phyloP scores from a whole-genome alignment of 2,797 vertebrate species.

The Hoplostethus mediterraneus region DNA sequence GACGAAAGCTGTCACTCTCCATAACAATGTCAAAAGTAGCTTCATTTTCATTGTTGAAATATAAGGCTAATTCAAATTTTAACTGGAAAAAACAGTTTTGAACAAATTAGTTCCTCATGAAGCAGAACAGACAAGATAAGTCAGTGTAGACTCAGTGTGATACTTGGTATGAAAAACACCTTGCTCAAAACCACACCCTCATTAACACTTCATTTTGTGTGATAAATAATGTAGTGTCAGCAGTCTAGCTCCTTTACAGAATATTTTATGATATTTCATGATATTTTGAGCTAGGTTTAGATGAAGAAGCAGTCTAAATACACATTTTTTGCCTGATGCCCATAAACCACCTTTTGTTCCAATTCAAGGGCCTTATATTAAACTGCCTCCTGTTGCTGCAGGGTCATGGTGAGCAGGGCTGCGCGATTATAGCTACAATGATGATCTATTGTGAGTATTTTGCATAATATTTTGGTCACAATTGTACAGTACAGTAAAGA shows the following conservation, averaged over 20 bases:
- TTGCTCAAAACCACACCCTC: constrained; percentile 10
- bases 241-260: neutral
- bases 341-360: neutral
- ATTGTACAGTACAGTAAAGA: too few relatives aligned
- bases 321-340: neutral
- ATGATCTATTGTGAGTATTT: neutral
- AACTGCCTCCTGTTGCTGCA: neutral
- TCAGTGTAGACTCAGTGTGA: constrained; percentile 27
- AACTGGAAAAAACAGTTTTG: neutral
- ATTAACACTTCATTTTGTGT: constrained; percentile 25
- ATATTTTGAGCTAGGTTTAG: neutral
- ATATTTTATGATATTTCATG: neutral
- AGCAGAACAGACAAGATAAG: constrained; percentile 23
- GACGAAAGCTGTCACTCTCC: too few relatives aligned
- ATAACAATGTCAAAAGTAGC: too few relatives aligned
- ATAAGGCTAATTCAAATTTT: too few relatives aligned
- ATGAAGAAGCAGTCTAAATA: constrained; percentile 7
- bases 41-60: too few relatives aligned
- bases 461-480: neutral
- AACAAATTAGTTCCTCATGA: constrained; percentile 12
- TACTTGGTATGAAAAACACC: constrained; percentile 36
- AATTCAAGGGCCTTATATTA: neutral
- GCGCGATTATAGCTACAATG: neutral
- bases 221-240: neutral
- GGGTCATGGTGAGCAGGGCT: neutral